phyloP scores from a whole-genome alignment of 2,797 vertebrate genomes.

The Balearica regulorum region DNA sequence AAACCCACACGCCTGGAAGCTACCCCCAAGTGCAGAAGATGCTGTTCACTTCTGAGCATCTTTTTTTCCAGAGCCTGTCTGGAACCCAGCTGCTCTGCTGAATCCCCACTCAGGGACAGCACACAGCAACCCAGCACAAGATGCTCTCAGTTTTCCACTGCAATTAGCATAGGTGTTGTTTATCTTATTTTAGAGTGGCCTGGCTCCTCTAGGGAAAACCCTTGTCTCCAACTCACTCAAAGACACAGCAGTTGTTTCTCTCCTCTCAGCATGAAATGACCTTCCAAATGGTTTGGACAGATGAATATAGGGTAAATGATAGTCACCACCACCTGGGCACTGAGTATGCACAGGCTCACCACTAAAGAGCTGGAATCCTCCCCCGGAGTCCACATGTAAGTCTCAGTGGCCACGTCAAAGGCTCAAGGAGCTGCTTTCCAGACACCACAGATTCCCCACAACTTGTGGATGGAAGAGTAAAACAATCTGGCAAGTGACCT shows the following conservation, averaged over 20 bases:
- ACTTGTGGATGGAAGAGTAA: background rate
- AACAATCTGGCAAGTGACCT: background rate
- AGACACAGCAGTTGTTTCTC: background rate
- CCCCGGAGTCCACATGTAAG: background rate
- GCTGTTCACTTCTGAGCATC: background rate
- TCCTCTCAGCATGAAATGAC: background rate
- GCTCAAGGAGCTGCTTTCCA: background rate
- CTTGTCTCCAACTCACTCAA: background rate
- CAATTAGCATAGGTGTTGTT: slow-evolving; percentile 21
- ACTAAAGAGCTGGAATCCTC: background rate
- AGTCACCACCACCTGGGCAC: background rate
- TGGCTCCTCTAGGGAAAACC: background rate
- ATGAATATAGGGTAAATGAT: background rate
- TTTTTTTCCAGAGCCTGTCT: background rate
- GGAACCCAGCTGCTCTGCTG: background rate
- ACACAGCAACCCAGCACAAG: background rate
- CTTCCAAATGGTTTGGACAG: background rate
- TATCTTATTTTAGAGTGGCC: background rate
- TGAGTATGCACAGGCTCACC: background rate
- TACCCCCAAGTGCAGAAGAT: background rate
- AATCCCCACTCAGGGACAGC: background rate
- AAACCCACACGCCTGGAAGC: background rate
- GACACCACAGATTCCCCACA: background rate
- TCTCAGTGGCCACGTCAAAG: background rate
- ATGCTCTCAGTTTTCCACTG: background rate